Conservation (phyloP, 2,888 invertebrate genomes). For the Euproctis similis region DNA sequence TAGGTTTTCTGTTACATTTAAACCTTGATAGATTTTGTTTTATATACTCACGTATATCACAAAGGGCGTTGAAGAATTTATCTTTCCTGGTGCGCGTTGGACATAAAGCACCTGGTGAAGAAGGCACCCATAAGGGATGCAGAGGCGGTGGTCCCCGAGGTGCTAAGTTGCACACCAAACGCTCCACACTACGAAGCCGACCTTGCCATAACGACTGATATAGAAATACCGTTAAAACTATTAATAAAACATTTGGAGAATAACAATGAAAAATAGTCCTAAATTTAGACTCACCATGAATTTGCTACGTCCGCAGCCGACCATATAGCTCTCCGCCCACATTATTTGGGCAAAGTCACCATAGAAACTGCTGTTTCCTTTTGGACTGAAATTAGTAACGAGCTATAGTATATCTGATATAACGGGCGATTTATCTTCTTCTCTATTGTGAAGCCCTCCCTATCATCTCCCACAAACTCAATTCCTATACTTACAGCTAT, state of each 20-base stretch:
- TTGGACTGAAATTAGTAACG: constrained; percentile 33
- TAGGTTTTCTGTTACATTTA: too few species aligned
- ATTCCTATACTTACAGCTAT: too few species aligned
- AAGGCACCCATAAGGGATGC: constrained; percentile 43
- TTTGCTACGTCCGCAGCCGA: constrained; percentile 58
- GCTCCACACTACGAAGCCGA: constrained; percentile 51
- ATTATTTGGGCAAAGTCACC: constrained; percentile 60
- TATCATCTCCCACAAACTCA: too few species aligned
- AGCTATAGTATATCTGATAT: neutral
- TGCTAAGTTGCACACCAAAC: constrained; percentile 60
- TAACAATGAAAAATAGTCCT: too few species aligned
- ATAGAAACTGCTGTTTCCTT: constrained; percentile 26
- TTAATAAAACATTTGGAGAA: neutral
- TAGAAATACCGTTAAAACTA: neutral
- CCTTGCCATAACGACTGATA: constrained; percentile 31
- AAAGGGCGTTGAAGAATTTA: constrained; percentile 29
- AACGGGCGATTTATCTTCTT: neutral
- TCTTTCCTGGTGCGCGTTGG: constrained; percentile 39
- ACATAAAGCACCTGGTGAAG: constrained; percentile 39
- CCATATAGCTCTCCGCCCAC: constrained; percentile 57
- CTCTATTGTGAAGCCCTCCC: neutral
- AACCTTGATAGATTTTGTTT: too few species aligned
- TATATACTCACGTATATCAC: constrained; percentile 48
- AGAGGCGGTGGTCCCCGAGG: constrained; percentile 42
- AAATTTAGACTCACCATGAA: constrained; percentile 50